Conservation (phyloP, 2,797 vertebrate genomes). For the Pangasius krempfi region DNA sequence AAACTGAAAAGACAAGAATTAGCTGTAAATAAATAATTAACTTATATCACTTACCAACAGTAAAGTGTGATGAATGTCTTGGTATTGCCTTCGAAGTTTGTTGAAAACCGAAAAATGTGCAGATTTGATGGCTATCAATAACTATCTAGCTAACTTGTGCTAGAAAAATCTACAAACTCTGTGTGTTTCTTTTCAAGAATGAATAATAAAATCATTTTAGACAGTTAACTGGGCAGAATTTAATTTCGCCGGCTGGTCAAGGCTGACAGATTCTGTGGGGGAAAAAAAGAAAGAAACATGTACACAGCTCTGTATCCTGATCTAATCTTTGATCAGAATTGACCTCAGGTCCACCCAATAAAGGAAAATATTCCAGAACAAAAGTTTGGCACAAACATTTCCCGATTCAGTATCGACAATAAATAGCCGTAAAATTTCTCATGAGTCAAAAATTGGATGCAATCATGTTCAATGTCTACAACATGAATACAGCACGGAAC, state of each 20-base stretch:
- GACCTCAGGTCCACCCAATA: background rate
- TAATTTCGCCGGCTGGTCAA: background rate
- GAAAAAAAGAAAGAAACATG: too few species aligned
- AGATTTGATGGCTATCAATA: background rate
- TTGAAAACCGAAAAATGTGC: background rate
- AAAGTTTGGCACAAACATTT: background rate
- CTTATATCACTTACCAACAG: too few species aligned
- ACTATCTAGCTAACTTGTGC: background rate
- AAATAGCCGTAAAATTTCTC: background rate
- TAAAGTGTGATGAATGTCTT: too few species aligned
- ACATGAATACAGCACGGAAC: background rate
- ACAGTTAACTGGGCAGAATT: too few species aligned
- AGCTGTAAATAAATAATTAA: too few species aligned
- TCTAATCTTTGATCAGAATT: background rate
- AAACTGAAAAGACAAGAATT: too few species aligned
- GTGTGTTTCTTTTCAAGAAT: background rate
- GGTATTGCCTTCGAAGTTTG: too few species aligned
- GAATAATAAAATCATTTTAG: background rate
- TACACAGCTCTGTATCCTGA: too few species aligned
- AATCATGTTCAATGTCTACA: background rate
- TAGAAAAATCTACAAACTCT: background rate
- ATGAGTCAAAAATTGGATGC: background rate
- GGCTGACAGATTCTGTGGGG: background rate
- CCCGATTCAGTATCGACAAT: too few species aligned
- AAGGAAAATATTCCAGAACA: background rate